Base-by-base conservation (phyloP, 2,888 invertebrate species). In the Pheosia tremula region DNA sequence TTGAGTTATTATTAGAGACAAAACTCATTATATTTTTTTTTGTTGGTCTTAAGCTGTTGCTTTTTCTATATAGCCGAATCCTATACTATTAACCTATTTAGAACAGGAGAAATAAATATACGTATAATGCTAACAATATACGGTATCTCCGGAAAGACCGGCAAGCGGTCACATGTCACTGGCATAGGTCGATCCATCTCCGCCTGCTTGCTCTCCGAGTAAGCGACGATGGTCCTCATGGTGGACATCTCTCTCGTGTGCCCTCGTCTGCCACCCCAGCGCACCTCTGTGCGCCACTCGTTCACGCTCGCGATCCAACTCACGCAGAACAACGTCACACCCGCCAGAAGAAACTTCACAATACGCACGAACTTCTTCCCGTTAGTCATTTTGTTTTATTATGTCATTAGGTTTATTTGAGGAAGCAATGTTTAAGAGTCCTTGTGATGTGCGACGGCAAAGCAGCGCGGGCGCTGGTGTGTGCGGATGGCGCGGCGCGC, bases 151-250 rank as follows among this genome's bases (percentile, higher is more conserved):
- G 92, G 93, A 64, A 82, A 85, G 49, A 85, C 87, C 2, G 89
- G 91, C 9, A 91, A 77, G 11, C 87, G 84, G 70, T 89, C 88
- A 75, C 94, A 94, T 60, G 89, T 77, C 60, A 94, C 84, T 0
- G 91, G 93, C 36, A 83, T 85, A 7, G 92, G 93, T 13, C 88
- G 83, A 67, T 94, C 94, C 87, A 94, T 84, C 80, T 94, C 94
- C 4, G 93, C 94, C 75, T 88, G 92, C 75, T 94, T 94, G 68
- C 88, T 93, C 78, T 94, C 94, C 45, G 95, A 95, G 85, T 95
- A 95, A 36, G 94, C 95, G 69, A 95, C 94, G 71, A 95, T 95
- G 66, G 95, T 95, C 77, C 91, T 91, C 88, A 95, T 94, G 63
- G 93, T 93, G 41, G 93, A 79, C 64, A 82, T 68, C 55, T 72